A percentile compares a stretch with the other conserved stretches of the same genome.
phyloP scores from a whole-genome alignment of 2,113 vertebrate species.

The Chauna torquata region DNA sequence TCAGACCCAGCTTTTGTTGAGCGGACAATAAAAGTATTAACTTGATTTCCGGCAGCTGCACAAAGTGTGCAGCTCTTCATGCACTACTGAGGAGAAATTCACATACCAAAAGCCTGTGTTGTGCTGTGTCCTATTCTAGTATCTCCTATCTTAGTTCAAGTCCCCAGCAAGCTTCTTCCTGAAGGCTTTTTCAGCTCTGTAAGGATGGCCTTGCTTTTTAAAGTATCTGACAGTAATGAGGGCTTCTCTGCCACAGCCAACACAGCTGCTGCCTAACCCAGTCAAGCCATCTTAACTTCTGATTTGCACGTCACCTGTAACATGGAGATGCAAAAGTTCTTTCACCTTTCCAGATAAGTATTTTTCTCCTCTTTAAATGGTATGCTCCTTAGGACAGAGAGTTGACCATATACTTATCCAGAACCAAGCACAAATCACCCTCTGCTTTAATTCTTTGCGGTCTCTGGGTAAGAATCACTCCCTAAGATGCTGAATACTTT shows the following conservation, averaged over 20 bases:
- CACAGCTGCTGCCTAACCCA: fast-evolving
- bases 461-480: background rate
- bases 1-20: background rate
- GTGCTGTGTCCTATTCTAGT: background rate
- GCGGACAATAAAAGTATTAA: background rate
- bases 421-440: background rate
- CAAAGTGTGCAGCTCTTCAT: background rate
- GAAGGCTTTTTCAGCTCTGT: background rate
- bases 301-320: background rate
- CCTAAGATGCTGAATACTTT: background rate
- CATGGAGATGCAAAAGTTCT: background rate
- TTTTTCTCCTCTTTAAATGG: background rate
- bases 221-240: background rate
- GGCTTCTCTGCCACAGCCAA: background rate
- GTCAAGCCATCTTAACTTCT: background rate
- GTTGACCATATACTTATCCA: background rate
- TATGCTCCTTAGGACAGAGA: background rate
- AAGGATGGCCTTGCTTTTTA: background rate
- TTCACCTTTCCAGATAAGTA: background rate
- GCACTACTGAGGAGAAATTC: background rate
- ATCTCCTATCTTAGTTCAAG: background rate
- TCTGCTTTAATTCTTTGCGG: background rate
- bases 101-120: fast-evolving
- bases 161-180: background rate
- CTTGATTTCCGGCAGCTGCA: background rate